Conservation (phyloP, 2,888 invertebrate genomes). For the Dynastes hyllus region DNA sequence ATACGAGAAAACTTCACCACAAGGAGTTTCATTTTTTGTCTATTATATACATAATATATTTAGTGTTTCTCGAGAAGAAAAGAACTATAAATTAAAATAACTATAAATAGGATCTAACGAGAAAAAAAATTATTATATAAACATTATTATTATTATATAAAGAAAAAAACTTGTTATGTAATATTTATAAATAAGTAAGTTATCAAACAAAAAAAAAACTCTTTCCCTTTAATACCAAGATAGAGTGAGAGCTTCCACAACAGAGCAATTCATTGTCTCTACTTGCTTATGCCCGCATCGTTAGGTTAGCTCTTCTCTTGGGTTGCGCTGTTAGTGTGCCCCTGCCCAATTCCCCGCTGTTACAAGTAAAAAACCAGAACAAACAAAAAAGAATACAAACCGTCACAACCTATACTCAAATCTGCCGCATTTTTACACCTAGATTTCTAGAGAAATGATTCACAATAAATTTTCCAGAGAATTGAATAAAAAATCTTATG, state of each 20-base stretch:
- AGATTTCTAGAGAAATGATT: too few species aligned
- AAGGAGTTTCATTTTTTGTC: slow-evolving; percentile 49
- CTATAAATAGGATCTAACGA: slow-evolving; percentile 64
- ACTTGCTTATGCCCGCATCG: slow-evolving; percentile 69
- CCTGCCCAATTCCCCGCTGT: slow-evolving; percentile 57
- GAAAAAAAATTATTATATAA: slow-evolving; percentile 48
- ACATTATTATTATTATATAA: slow-evolving; percentile 48
- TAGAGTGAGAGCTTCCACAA: slow-evolving; percentile 71
- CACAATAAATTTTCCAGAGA: not conserved
- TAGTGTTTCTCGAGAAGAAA: slow-evolving; percentile 47
- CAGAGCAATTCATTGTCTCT: slow-evolving; percentile 69
- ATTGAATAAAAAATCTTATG: not conserved
- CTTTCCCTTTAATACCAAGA: slow-evolving; percentile 71
- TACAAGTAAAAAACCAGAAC: slow-evolving; percentile 5
- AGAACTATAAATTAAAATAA: slow-evolving; percentile 47
- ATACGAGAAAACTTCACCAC: slow-evolving; percentile 40
- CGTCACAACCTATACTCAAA: slow-evolving; percentile 47
- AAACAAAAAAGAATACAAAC: not conserved
- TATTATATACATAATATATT: slow-evolving; percentile 36
- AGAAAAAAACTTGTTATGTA: slow-evolving; percentile 65
- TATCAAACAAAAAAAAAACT: slow-evolving; percentile 58
- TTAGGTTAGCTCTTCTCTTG: slow-evolving; percentile 70
- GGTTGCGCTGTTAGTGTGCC: slow-evolving; percentile 68
- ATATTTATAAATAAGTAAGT: slow-evolving; percentile 60
- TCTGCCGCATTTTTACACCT: slow-evolving; percentile 19